Evolutionary conservation across 2,888 invertebrate genomes (phyloP), one percentile per base, ranked within the genome.

Genomic region (Heliconius ethilla): DNA sequence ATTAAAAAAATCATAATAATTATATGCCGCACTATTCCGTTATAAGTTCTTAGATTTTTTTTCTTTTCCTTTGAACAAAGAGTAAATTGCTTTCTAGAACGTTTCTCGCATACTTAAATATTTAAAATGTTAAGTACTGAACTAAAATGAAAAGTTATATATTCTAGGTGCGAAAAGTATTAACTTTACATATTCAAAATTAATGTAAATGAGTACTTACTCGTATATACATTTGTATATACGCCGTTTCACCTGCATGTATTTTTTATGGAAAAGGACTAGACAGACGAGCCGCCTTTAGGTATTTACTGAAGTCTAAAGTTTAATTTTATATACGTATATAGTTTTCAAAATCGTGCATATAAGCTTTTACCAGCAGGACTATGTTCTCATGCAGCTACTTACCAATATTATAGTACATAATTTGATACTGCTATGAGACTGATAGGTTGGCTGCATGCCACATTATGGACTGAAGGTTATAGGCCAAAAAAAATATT

Each of bases 401-500:
- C 11, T 33, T 55, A 33, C 6, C 51, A n/a, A 33, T n/a, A 33
- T n/a, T 22, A 55, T 55, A 55, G 29, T 55, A 51, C n/a, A 70
- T 70, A 55, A 72, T 72, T 72, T 72, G 72, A 72, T 72, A 55
- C 15, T 55, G n/a, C 33, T 33, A 55, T 22, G n/a, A 72, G 72
- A 55, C 72, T 59, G 55, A 37, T 72, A 59, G 55, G 55, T 72
- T 72, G 55, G 72, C 59, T 72, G 55, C n/a, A 72, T 72, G 55
- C 33, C 55, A 72, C 15, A 55, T 72, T 55, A 59, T 33, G n/a
- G 9, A 33, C n/a, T 33, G n/a, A 33, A 29, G 72, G 33, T 59
- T 72, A 33, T 33, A 72, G 55, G 33, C 33, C n/a, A n/a, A 59
- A n/a, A 29, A 7, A 33, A 55, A 33, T 29, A 51, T 51, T 2